phyloP scores from a whole-genome alignment of 2,113 vertebrate species.

The Lophura nycthemera region DNA sequence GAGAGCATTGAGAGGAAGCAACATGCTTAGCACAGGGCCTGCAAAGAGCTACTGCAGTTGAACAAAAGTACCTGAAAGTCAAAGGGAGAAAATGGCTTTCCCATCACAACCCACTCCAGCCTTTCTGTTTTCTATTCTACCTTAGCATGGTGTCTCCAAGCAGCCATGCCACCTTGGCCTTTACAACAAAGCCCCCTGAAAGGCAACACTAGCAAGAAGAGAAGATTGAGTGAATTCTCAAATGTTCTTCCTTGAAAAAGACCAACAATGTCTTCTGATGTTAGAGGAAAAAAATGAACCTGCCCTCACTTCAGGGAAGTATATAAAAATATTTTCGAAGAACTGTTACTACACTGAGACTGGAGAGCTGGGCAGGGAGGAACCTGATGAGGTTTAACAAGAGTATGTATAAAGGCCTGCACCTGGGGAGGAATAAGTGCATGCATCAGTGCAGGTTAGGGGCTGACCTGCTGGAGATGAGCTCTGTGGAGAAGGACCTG shows the following conservation, averaged over 20 bases:
- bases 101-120: neutral
- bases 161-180: neutral
- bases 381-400: too few relatives aligned
- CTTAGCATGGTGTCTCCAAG: neutral
- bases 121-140: neutral
- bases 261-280: neutral
- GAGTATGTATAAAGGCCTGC: too few relatives aligned
- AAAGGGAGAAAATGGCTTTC: too few relatives aligned
- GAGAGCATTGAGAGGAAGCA: too few relatives aligned
- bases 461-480: too few relatives aligned
- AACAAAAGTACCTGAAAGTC: too few relatives aligned
- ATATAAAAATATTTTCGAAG: neutral
- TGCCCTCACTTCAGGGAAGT: neutral
- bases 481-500: too few relatives aligned
- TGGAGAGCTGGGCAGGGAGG: too few relatives aligned
- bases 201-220: neutral
- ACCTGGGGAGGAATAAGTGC: too few relatives aligned
- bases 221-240: neutral
- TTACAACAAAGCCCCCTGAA: neutral
- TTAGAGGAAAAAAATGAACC: accelerated
- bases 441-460: too few relatives aligned
- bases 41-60: too few relatives aligned
- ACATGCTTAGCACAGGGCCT: too few relatives aligned
- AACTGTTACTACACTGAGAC: neutral
- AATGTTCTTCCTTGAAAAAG: neutral